Base-by-base conservation (phyloP, 1,140 invertebrate species). In the Drosophila kohkoa region DNA sequence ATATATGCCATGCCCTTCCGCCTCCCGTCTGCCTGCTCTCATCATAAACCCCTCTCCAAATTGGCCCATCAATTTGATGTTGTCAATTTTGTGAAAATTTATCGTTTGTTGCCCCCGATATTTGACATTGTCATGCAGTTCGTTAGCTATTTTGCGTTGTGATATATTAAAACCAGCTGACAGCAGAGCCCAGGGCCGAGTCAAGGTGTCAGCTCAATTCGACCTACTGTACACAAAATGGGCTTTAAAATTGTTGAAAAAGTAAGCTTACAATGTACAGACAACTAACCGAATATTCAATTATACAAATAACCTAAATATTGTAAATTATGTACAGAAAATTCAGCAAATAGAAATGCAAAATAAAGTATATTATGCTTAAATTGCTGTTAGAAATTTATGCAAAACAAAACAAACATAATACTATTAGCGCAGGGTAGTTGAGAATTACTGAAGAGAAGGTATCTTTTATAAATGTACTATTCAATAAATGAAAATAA, bases 51-150 rank as follows among this genome's bases (percentile, higher is more conserved):
- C 7, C 8, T 11, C 7, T 7, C 51, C 20, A 6, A 13, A 28
- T 54, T 54, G 28, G 57, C 58, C 85, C 85, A 88, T 88, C 85
- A 89, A 85, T 85, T 89, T 88, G 86, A 85, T 88, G 77, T 88
- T 88, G 85, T 85, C 85, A 88, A 89, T 88, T 88, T 88, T 85
- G 71, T 89, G 81, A 81, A 85, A 88, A 88, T 89, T 88, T 88
- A 88, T 88, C 82, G 81, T 85, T 86, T 89, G 81, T 60, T 78
- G 73, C 80, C 69, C 41, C 69, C 85, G 46, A 89, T 85, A 88
- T 89, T 89, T 85, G 85, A 88, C 85, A 88, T 89, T 88, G 85
- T 88, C 85, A 88, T 88, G 85, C 85, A 88, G 85, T 85, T 88
- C 81, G 83, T 88, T 88, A 83, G 83, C 75, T 59, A 62, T 86